Percentiles rank a stretch among this genome's conserved stretches.
Evolutionary conservation across 2,888 invertebrate genomes (phyloP).

Genomic region (Parthenolecanium corni): DNA sequence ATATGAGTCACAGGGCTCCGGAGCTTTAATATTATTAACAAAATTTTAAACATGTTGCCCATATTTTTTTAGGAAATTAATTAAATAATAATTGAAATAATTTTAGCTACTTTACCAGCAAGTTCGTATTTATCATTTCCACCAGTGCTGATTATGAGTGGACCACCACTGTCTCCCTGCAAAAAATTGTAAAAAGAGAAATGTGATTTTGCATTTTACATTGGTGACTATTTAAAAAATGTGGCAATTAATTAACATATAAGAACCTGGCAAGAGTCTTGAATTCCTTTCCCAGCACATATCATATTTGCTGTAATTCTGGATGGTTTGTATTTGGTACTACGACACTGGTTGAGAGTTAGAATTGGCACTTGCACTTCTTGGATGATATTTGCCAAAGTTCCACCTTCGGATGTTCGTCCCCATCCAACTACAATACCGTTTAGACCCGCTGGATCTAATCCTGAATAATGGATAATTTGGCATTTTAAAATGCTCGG

Average conservation of each 20-base stretch:
- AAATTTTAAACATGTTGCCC: no score
- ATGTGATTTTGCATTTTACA: no score
- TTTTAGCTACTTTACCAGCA: conserved; percentile 54
- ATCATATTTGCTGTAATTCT: conserved; percentile 75
- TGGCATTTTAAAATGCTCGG: no score
- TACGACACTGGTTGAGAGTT: conserved; percentile 63
- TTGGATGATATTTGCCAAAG: conserved; percentile 63
- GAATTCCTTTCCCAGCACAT: conserved; percentile 67
- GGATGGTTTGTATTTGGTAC: conserved; percentile 70
- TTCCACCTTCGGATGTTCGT: conserved; percentile 67
- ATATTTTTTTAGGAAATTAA: no score
- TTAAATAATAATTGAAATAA: no score
- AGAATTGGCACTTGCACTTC: conserved; percentile 76
- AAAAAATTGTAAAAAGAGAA: conserved; percentile 9
- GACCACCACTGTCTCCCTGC: conserved; percentile 76
- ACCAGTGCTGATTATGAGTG: conserved; percentile 59
- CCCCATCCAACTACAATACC: conserved; percentile 83
- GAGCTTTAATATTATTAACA: no score
- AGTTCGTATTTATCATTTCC: conserved; percentile 63
- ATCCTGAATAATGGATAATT: conserved; percentile 29
- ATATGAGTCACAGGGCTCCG: no score
- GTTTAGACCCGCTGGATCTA: conserved; percentile 56
- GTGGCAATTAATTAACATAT: no score
- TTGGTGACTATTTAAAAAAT: no score
- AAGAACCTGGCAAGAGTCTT: conserved; percentile 61